Evolutionary conservation across 2,888 invertebrate genomes (phyloP).

Genomic region (Dilophus febrilis): DNA sequence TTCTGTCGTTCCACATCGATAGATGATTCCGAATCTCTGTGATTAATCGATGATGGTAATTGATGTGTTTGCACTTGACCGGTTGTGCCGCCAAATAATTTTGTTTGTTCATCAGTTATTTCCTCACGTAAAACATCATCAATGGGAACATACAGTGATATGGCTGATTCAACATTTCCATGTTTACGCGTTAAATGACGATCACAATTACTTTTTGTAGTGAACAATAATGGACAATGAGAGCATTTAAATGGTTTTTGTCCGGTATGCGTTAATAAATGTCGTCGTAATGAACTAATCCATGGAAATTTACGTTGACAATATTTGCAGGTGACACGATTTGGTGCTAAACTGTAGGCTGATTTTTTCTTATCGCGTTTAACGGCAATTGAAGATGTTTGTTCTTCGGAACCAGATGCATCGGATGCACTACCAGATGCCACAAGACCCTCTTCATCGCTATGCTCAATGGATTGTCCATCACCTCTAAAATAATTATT

Average conservation of each 20-base stretch:
- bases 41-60: too few relatives aligned
- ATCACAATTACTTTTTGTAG: constrained; percentile 94
- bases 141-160: constrained; percentile 32
- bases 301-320: constrained; percentile 92
- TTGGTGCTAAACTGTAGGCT: constrained; percentile 88
- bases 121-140: constrained; percentile 28
- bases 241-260: constrained; percentile 94
- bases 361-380: constrained; percentile 74
- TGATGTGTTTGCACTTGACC: constrained; percentile 23
- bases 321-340: constrained; percentile 83
- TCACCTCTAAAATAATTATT: constrained; percentile 42
- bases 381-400: constrained; percentile 13
- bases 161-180: constrained; percentile 36
- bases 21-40: too few relatives aligned
- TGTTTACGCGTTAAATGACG: constrained; percentile 84
- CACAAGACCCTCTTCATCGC: constrained; percentile 59
- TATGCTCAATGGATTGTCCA: constrained; percentile 21
- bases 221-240: constrained; percentile 82
- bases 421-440: constrained; percentile 65
- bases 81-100: constrained; percentile 17
- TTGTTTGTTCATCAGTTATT: constrained; percentile 19
- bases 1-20: too few relatives aligned
- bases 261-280: constrained; percentile 82
- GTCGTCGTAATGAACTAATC: constrained; percentile 88
- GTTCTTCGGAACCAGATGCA: constrained; percentile 66